Conservation (phyloP, 2,888 invertebrate species). For the Melanargia galathea region DNA sequence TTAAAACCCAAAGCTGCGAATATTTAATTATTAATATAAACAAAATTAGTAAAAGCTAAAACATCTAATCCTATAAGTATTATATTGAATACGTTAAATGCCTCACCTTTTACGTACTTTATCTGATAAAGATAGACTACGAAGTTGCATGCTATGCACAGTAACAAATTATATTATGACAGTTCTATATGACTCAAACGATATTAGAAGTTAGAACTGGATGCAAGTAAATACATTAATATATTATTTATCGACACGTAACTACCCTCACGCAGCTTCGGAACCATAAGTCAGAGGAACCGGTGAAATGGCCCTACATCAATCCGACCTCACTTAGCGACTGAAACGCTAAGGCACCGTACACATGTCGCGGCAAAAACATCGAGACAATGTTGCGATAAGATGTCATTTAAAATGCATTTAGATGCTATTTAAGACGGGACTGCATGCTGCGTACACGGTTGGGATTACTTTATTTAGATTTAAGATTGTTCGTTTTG, state of each 20-base stretch:
- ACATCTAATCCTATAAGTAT: no score
- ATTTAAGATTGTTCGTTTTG: constrained; percentile 12
- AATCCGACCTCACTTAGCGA: constrained; percentile 44
- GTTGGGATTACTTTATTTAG: constrained; percentile 21
- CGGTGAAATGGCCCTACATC: constrained; percentile 40
- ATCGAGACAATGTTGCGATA: constrained; percentile 27
- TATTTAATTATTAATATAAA: no score
- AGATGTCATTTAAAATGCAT: constrained; percentile 20
- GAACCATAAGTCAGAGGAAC: constrained; percentile 33
- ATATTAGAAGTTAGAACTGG: constrained; percentile 7
- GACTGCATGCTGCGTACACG: constrained; percentile 26
- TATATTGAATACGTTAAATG: no score
- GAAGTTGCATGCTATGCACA: constrained; percentile 7
- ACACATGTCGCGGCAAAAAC: constrained; percentile 23
- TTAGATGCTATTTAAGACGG: constrained; percentile 20
- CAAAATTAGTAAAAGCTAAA: no score
- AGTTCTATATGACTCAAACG: constrained; percentile 10
- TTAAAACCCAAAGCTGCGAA: no score
- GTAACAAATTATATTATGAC: constrained; percentile 13
- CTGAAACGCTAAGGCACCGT: constrained; percentile 36
- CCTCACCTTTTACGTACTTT: neutral
- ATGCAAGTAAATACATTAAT: constrained; percentile 27
- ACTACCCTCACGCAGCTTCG: constrained; percentile 29
- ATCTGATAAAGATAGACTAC: neutral
- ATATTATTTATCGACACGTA: constrained; percentile 35